Base-by-base conservation (phyloP, 2,888 invertebrate species). In the Acronicta alni region DNA sequence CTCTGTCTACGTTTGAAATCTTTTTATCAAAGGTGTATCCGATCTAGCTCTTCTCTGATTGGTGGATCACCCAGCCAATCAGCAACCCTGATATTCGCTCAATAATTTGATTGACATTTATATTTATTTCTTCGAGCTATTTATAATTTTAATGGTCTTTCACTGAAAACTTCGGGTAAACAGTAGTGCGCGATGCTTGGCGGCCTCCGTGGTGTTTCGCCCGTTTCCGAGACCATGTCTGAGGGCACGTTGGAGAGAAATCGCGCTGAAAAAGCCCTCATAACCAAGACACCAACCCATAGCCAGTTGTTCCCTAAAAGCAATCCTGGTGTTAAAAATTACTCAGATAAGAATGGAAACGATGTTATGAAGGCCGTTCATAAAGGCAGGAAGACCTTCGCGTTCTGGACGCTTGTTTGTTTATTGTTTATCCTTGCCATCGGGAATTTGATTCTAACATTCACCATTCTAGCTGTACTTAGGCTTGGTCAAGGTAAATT, bases 391-490 rank as follows among this genome's bases (percentile, higher is more conserved):
- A 95, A 95, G 85, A 96, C 96, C 0, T 96, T 97, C 76, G 96
- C 96, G 0, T 97, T 98, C 81, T 98, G 98, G 98, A 96, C 96
- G 0, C 91, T 98, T 12, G 96, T 97, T 32, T 94, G 95, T 44
- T 89, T 97, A 37, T 87, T 97, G 8, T 95, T 97, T 54, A 88
- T 97, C 8, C 88, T 98, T 17, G 97, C 97, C 0, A 94, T 97
- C 41, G 97, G 97, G 12, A 98, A 98, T 91, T 94, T 98, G 49
- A 91, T 97, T 38, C 89, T 98, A 3, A 98, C 98, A 0, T 95
- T 98, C 39, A 97, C 97, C 0, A 97, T 98, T 52, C 95, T 98
- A 57, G 96, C 97, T 8, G 98, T 98, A 0, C 86, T 98, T 42
- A 94, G 97, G 58, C 94, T 98, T 59, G 97, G 97, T 0, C 96